Conservation (phyloP, 2,113 vertebrate species). For the Pterocles orientalis region DNA sequence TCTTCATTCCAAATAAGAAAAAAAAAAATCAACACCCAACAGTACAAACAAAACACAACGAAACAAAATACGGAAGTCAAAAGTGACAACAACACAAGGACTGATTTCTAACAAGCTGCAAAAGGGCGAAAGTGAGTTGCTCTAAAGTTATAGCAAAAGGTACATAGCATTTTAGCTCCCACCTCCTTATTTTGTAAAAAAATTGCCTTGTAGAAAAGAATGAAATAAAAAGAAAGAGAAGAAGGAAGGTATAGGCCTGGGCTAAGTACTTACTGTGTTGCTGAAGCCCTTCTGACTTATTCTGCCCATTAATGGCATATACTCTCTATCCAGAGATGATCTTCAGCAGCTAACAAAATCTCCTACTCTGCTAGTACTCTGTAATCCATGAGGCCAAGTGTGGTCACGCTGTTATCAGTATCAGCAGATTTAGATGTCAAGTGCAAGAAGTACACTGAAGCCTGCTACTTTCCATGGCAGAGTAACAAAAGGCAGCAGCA, state of each 20-base stretch:
- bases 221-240: background rate
- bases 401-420: background rate
- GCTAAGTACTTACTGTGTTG: background rate
- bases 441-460: background rate
- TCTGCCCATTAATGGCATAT: background rate
- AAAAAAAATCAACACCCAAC: background rate
- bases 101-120: background rate
- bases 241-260: background rate
- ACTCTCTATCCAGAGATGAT: background rate
- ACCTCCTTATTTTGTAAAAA: background rate
- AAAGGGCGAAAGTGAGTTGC: background rate
- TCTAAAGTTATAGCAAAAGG: background rate
- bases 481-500: background rate
- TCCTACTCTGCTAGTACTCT: background rate
- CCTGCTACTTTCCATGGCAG: background rate
- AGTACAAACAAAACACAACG: background rate
- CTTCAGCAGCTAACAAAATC: background rate
- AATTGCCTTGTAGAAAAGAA: background rate
- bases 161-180: background rate
- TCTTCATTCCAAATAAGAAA: background rate
- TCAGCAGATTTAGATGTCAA: background rate
- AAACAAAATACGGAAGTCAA: background rate
- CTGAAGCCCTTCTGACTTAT: background rate
- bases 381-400: background rate
- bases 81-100: background rate